These are phyloP conservation scores for Heloderma charlesbogerti DNA, from an alignment of 2,113 vertebrate species.

Conservation along the genomic window DNA sequence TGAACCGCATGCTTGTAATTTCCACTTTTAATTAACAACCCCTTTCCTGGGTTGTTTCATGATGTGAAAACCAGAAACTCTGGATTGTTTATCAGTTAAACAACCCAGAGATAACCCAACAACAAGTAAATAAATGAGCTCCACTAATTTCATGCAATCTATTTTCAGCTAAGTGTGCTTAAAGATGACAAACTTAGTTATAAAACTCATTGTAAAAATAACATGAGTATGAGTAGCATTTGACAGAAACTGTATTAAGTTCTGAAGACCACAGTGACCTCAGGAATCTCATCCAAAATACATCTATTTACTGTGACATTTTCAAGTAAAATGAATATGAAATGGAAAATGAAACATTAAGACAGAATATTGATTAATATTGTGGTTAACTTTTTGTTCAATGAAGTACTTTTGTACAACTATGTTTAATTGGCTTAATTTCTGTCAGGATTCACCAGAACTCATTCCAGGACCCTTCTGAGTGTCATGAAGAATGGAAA, in stretches of 20 bases:
- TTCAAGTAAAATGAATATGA: not conserved
- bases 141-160: not conserved
- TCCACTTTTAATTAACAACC: too few species aligned
- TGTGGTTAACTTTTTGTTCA: not conserved
- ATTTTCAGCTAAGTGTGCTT: not conserved
- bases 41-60: too few species aligned
- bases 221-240: not conserved
- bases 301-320: not conserved
- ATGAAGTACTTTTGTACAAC: not conserved
- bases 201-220: not conserved
- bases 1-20: too few species aligned
- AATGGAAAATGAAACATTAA: not conserved
- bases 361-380: not conserved
- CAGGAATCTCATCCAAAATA: not conserved
- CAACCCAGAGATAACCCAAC: too few species aligned
- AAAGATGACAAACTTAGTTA: not conserved
- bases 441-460: not conserved
- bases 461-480: not conserved
- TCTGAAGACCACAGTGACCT: not conserved
- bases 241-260: not conserved
- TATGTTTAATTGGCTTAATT: not conserved
- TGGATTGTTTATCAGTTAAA: too few species aligned
- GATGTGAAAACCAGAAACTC: too few species aligned
- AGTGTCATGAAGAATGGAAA: not conserved
- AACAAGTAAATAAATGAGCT: not conserved